These are phyloP conservation scores for Papilio polyxenes DNA, from an alignment of 1,140 invertebrate genomes.

Conservation along the genomic window DNA sequence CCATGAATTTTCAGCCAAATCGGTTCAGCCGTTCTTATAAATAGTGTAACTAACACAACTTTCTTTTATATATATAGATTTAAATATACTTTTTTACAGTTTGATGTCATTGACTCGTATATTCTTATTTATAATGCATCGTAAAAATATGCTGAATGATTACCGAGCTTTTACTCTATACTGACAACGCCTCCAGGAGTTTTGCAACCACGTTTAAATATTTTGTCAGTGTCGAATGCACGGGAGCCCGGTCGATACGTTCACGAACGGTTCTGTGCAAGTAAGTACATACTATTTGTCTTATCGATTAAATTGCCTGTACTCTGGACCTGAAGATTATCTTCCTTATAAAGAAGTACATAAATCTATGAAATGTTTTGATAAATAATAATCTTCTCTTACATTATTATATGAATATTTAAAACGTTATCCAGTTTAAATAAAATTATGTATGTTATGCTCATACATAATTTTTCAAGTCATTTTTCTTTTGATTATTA, in stretches of 20 bases:
- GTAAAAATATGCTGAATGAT: background rate
- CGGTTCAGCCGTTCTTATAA: no score
- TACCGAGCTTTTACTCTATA: background rate
- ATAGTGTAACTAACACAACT: no score
- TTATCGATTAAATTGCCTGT: conserved; percentile 20
- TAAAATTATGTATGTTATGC: no score
- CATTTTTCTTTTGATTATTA: no score
- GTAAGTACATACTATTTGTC: background rate
- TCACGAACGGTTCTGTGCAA: background rate
- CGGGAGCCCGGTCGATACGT: background rate
- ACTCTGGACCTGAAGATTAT: background rate
- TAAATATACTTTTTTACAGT: background rate
- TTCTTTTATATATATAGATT: no score
- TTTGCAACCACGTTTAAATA: conserved; percentile 3
- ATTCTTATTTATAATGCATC: background rate
- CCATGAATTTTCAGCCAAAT: no score
- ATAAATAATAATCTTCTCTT: background rate
- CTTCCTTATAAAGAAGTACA: background rate
- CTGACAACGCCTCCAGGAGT: background rate
- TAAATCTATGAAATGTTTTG: background rate
- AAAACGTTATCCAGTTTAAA: no score
- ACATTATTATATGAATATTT: no score
- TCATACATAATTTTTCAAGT: no score
- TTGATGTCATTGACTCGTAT: background rate
- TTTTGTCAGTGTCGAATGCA: conserved; percentile 21